Percentiles rank a stretch among this genome's conserved stretches.
Evolutionary conservation across 2,797 vertebrate genomes (phyloP).

Genomic region (Spinus pinus): DNA sequence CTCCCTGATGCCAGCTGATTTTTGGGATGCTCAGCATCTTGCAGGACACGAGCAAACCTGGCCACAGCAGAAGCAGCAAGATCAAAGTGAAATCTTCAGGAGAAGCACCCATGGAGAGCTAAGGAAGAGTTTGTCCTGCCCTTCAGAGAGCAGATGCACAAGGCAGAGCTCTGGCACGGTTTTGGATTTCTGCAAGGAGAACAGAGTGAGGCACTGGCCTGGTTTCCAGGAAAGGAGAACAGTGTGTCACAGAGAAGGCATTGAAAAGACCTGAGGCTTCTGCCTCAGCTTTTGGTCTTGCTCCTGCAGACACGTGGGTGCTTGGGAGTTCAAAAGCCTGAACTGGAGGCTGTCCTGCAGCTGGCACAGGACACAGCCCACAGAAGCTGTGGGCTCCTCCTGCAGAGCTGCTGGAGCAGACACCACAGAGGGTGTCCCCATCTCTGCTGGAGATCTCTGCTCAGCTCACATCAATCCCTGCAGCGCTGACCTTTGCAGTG

Average conservation of each 20-base stretch:
- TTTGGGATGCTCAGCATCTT: background rate
- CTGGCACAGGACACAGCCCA: background rate
- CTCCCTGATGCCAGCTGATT: background rate
- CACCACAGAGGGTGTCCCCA: background rate
- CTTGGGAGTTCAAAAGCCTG: conserved; percentile 25
- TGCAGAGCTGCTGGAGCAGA: background rate
- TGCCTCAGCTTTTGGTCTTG: conserved; percentile 25
- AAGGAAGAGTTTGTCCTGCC: background rate
- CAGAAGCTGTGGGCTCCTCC: conserved; percentile 10
- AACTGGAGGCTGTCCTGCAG: background rate
- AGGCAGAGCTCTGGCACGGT: background rate
- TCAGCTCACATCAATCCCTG: background rate
- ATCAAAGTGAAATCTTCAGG: background rate
- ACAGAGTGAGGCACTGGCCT: conserved; percentile 33
- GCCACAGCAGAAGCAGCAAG: background rate
- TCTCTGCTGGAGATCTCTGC: background rate
- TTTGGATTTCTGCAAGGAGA: conserved; percentile 18
- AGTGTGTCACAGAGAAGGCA: conserved; percentile 55
- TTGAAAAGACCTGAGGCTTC: conserved; percentile 42
- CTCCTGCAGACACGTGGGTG: background rate
- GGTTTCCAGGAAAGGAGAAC: conserved; percentile 63
- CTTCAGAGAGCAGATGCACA: background rate
- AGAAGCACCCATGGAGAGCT: background rate
- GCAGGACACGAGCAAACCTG: background rate
- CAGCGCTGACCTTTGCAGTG: background rate